These are phyloP conservation scores for Streptopelia turtur DNA, from an alignment of 2,797 vertebrate genomes.

Conservation along the genomic window DNA sequence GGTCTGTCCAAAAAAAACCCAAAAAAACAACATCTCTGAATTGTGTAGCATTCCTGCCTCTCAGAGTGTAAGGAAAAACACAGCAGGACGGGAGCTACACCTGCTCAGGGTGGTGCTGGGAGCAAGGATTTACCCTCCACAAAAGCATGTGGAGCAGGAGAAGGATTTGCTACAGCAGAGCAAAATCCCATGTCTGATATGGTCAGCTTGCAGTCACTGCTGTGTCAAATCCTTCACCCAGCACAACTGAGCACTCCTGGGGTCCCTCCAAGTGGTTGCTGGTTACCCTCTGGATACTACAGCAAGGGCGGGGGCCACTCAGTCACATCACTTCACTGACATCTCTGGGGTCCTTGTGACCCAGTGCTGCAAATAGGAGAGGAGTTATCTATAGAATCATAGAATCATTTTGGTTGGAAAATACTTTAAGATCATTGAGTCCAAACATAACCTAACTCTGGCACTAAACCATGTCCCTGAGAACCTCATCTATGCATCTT, in stretches of 20 bases:
- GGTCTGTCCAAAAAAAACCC: neutral
- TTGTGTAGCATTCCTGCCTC: neutral
- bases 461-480: too few species aligned
- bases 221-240: neutral
- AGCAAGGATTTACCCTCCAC: neutral
- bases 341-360: neutral
- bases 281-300: neutral
- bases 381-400: too few species aligned
- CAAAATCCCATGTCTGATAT: neutral
- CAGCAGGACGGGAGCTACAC: neutral
- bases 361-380: neutral
- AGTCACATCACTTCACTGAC: neutral
- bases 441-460: too few species aligned
- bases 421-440: too few species aligned
- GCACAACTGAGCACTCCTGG: neutral
- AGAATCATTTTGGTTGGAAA: too few species aligned
- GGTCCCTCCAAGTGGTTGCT: too few species aligned
- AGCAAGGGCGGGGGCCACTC: neutral
- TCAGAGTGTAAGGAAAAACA: neutral
- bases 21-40: neutral
- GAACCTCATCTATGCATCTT: too few species aligned
- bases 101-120: neutral
- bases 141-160: rapidly evolving
- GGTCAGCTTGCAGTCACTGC: rapidly evolving
- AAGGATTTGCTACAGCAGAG: neutral